Conservation (phyloP, 2,797 vertebrate species). For the Myiotriccus ornatus region DNA sequence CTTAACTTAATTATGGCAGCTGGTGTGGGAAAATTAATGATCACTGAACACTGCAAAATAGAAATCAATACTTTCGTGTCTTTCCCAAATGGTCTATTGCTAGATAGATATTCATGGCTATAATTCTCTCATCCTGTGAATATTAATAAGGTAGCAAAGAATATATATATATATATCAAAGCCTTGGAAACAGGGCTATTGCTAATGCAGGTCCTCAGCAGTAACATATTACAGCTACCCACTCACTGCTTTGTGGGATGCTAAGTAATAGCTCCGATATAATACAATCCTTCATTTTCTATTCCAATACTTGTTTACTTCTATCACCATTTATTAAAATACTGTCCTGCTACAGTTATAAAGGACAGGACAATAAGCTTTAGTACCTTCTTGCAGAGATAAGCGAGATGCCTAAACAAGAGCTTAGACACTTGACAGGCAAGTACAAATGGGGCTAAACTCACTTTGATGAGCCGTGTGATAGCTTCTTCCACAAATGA, state of each 20-base stretch:
- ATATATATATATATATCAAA: background rate
- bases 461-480: conserved; percentile 26
- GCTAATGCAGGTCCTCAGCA: conserved; percentile 2
- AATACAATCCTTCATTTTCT: conserved; percentile 24
- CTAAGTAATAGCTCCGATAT: background rate
- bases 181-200: background rate
- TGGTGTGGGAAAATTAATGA: conserved; percentile 4
- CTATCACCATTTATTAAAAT: conserved; percentile 32
- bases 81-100: background rate
- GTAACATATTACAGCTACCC: background rate
- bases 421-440: conserved; percentile 14
- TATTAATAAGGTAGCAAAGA: conserved; percentile 26
- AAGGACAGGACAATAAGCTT: conserved; percentile 30
- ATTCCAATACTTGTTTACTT: conserved; percentile 17
- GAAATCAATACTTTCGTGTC: conserved; percentile 28
- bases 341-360: conserved; percentile 4
- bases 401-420: background rate
- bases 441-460: conserved; percentile 38
- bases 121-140: conserved; percentile 11
- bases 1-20: conserved; percentile 6
- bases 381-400: background rate
- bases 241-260: background rate
- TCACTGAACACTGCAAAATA: background rate
- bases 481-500: background rate
- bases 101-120: background rate